These are phyloP conservation scores for Monodelphis domestica DNA, from an alignment of 2,797 vertebrate species.

Conservation along the genomic window DNA sequence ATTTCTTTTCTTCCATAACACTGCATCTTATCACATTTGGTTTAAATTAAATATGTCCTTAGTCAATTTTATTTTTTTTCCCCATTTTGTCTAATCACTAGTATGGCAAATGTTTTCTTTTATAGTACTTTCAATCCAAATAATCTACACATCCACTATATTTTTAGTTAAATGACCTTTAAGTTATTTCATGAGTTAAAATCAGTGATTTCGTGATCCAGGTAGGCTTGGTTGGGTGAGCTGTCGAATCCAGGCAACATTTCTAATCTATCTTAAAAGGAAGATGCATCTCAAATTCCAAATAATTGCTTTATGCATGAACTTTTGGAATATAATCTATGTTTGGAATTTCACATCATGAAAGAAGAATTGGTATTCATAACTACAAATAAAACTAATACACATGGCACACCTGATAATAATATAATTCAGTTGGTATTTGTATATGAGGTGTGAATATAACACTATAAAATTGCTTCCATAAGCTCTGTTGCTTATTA, in stretches of 20 bases:
- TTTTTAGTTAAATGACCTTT: not conserved
- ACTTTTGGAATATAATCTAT: not conserved
- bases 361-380: not conserved
- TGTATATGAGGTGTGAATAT: not conserved
- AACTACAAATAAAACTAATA: not conserved
- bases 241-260: not conserved
- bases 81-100: not conserved
- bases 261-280: not conserved
- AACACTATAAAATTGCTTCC: not conserved
- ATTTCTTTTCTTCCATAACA: not conserved
- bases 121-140: not conserved
- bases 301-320: not conserved
- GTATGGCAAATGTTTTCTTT: not conserved
- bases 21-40: not conserved
- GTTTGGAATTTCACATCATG: not conserved
- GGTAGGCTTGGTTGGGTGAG: not conserved
- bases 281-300: not conserved
- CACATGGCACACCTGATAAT: not conserved
- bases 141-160: not conserved
- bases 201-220: not conserved
- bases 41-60: not conserved
- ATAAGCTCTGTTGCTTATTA: not conserved
- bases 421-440: not conserved
- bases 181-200: not conserved
- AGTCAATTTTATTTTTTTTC: not conserved